A percentile compares a stretch with the other conserved stretches of the same genome.
These are phyloP conservation scores for Glossosoma conforme DNA, from an alignment of 1,140 invertebrate species.

Conservation along the genomic window DNA sequence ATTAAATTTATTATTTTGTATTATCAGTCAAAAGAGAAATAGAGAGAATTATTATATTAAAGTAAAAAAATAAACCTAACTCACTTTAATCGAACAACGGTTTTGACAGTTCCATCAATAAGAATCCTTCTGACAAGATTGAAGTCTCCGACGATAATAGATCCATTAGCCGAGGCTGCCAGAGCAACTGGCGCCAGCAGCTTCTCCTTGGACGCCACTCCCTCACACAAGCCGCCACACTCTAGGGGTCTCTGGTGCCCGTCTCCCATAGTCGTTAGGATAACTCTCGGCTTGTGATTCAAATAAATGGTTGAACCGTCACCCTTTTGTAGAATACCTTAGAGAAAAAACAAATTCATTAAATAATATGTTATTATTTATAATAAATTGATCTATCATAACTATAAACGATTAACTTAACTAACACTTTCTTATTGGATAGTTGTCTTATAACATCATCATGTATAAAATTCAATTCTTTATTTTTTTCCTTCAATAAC, in stretches of 20 bases:
- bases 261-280: constrained; percentile 89
- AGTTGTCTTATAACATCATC: too few relatives aligned
- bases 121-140: constrained; percentile 88
- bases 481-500: too few relatives aligned
- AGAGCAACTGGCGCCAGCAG: constrained; percentile 88
- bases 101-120: constrained; percentile 81
- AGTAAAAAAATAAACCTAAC: constrained; percentile 39
- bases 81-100: constrained; percentile 86
- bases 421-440: too few relatives aligned
- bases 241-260: constrained; percentile 82
- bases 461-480: background rate
- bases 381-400: too few relatives aligned
- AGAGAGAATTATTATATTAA: constrained; percentile 1
- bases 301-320: constrained; percentile 95
- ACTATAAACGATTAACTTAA: too few relatives aligned
- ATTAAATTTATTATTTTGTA: background rate
- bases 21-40: background rate
- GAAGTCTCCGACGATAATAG: constrained; percentile 92
- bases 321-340: constrained; percentile 90
- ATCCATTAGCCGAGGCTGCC: constrained; percentile 86
- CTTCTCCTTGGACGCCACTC: constrained; percentile 72
- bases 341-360: background rate
- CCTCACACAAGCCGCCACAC: constrained; percentile 70
- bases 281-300: constrained; percentile 87
- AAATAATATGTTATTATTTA: background rate